Evolutionary conservation across 2,888 invertebrate genomes (phyloP).

Genomic region (Pheosia tremula): DNA sequence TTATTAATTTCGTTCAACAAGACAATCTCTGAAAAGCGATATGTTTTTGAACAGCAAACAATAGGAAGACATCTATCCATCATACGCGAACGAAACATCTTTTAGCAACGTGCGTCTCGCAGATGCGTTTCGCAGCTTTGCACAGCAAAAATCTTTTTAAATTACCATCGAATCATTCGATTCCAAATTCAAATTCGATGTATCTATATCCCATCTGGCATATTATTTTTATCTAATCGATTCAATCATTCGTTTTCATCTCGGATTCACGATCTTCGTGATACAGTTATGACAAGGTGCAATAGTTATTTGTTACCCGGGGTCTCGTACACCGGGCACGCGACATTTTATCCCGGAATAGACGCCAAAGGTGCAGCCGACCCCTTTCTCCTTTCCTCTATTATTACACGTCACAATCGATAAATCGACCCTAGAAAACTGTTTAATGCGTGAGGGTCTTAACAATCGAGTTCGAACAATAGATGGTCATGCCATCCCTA

Average conservation of each 20-base stretch:
- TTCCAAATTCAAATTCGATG: slow-evolving; percentile 33
- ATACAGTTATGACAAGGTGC: slow-evolving; percentile 44
- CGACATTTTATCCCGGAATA: slow-evolving; percentile 60
- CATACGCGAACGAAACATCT: slow-evolving; percentile 68
- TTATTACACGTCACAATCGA: slow-evolving; percentile 57
- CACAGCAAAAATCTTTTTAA: slow-evolving; percentile 27
- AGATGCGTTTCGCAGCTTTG: slow-evolving; percentile 62
- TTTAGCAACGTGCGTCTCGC: slow-evolving; percentile 65
- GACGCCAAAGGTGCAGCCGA: slow-evolving; percentile 65
- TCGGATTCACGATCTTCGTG: background rate
- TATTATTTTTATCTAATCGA: slow-evolving; percentile 3
- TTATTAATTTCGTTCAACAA: slow-evolving; percentile 36
- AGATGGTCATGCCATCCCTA: slow-evolving; percentile 29
- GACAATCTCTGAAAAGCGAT: slow-evolving; percentile 45
- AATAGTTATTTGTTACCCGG: slow-evolving; percentile 28
- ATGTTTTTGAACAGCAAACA: slow-evolving; percentile 39
- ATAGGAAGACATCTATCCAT: slow-evolving; percentile 54
- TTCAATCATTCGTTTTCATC: slow-evolving; percentile 15
- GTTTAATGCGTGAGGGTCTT: slow-evolving; percentile 54
- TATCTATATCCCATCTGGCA: slow-evolving; percentile 44
- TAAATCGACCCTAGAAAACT: slow-evolving; percentile 56
- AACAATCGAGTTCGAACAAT: slow-evolving; percentile 55
- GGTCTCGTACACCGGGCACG: slow-evolving; percentile 56
- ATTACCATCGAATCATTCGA: slow-evolving; percentile 12
- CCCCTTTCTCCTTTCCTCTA: slow-evolving; percentile 70